Conservation (phyloP, 2,113 vertebrate species). For the Datnioides undecimradiatus region DNA sequence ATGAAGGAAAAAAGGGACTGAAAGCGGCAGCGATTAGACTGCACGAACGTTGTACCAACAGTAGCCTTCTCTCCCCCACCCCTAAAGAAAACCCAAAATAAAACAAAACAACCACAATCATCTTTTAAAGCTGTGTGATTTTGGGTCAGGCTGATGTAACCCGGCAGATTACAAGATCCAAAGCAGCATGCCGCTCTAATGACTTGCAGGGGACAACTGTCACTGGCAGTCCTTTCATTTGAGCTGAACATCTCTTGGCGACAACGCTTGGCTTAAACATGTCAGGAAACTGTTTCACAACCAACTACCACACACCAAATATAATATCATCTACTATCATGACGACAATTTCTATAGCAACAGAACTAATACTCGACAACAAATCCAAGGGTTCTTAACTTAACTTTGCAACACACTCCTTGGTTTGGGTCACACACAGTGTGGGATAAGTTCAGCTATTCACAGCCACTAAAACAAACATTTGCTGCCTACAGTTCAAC, state of each 20-base stretch:
- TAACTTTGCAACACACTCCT: not conserved
- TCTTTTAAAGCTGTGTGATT: slow-evolving; percentile 32
- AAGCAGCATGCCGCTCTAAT: slow-evolving; percentile 46
- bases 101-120: not conserved
- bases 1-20: not conserved
- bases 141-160: slow-evolving; percentile 62
- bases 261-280: slow-evolving; percentile 16
- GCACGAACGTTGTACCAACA: slow-evolving; percentile 19
- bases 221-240: slow-evolving; percentile 19
- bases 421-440: not conserved
- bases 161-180: slow-evolving; percentile 64
- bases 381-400: not conserved
- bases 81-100: not conserved
- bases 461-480: slow-evolving; percentile 23
- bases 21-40: slow-evolving; percentile 12
- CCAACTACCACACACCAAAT: not conserved
- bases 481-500: slow-evolving; percentile 24
- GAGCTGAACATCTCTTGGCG: slow-evolving; percentile 3
- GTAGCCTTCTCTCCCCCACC: slow-evolving; percentile 26
- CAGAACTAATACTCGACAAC: slow-evolving; percentile 1
- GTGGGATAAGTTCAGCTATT: not conserved
- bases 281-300: slow-evolving; percentile 20
- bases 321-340: not conserved
- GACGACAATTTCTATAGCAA: slow-evolving; percentile 12
- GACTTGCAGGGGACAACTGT: slow-evolving; percentile 32